Evolutionary conservation across 2,888 invertebrate genomes (phyloP), one percentile per base, ranked within the genome.

Genomic region (Leucophora obtusa): DNA sequence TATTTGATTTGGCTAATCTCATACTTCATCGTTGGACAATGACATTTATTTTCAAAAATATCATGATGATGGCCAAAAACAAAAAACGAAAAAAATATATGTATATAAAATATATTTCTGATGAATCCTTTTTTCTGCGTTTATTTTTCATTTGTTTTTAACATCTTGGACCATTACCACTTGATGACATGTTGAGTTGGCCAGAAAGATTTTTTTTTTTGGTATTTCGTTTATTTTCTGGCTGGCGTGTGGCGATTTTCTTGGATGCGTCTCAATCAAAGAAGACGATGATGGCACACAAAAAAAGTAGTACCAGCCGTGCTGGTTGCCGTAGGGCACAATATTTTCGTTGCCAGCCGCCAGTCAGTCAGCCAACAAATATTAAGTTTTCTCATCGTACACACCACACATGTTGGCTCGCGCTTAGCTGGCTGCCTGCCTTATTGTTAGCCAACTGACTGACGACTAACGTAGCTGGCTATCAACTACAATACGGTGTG

Each of bases 371-470:
- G 83, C 83, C 83, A 80, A 82, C 76, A 75, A 73, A 79, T 82
- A 72, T 82, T 78, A 74, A 73, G 82, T 78, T 82, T 78, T 68
- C 82, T 79, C 56, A 28, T 51, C 76, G 79, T 78, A 63, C 69
- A 82, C 83, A 77, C 77, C 82, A 82, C 81, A 81, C 82, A 81
- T 81, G 83, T 84, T 83, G 83, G 82, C 83, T 83, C 81, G 82
- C 82, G 83, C 71, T 77, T 81, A 74, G 77, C 79, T 83, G 83
- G 84, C 82, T 79, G 77, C 79, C 82, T 82, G 83, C 83, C 79
- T 82, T 86, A 87, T 88, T 88, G 86, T 88, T 88, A 87, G 88
- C 88, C 88, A 88, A 88, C 88, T 88, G 87, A 88, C 88, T 88
- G 88, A 88, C 87, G 88, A 88, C 88, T 88, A 88, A 79, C 83